Evolutionary conservation across 53 echinoderm and acorn worm species (phyloP), one percentile per base, ranked within the genome.

Genomic region (Paracentrotus lividus): DNA sequence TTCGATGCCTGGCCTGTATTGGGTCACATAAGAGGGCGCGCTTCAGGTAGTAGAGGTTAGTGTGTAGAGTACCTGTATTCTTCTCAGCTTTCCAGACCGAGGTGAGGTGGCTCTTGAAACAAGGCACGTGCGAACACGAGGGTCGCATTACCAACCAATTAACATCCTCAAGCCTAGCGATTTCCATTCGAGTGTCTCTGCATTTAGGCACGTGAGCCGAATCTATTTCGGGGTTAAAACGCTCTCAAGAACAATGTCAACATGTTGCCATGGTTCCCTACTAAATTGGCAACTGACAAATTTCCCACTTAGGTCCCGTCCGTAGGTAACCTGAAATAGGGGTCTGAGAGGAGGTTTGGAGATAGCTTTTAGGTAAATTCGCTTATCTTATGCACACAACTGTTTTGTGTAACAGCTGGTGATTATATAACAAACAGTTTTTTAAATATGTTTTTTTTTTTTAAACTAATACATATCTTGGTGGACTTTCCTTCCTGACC

Each of bases 121-220:
- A 24, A 60, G 89, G 64, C 89, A 89, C 64, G 89, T 89, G 89
- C 89, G 60, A 61, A 4, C 64, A 64, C 89, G 64, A 64, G 64
- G 44, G 64, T 64, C 89, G 89, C 89, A 89, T 89, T 89, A 61
- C 64, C 89, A 64, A 89, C 89, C 89, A 64, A 89, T 89, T 89
- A 89, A 89, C 89, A 89, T 89, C 60, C 89, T 89, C 64, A 13
- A 89, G 61, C 61, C 43, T 5, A 59, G 27, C 89, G 89, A 89
- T 89, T 64, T 59, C 43, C 65, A 89, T 89, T 56, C 64, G 24
- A 89, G 89, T 61, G 64, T 61, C 89, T 42, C 65, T 40, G 26
- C 43, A 61, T 64, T 89, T 64, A n/a, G 89, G 64, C 18, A 21
- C 89, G 89, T 89, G 89, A 89, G 89, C 61, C n/a, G 89, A 89